Base-by-base conservation (phyloP, 2,888 invertebrate species). In the Sussaba pulchella region DNA sequence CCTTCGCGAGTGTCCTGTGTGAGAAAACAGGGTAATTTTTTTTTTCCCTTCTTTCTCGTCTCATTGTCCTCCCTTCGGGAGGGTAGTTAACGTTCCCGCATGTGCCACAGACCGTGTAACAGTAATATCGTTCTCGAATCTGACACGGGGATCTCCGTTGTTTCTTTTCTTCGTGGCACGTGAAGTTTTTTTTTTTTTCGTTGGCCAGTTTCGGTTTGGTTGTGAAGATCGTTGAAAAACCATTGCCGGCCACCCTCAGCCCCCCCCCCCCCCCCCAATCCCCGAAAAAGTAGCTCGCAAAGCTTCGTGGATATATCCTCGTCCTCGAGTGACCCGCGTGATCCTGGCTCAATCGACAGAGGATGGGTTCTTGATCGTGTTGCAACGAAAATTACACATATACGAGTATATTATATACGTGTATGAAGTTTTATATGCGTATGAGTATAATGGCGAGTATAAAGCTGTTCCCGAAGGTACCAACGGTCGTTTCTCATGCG, bases 401-500 rank as follows among this genome's bases (percentile, higher is more conserved):
- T 31, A n/a, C n/a, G n/a, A n/a, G n/a, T n/a, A 17, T 26, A 57
- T 8, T 8, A 31, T n/a, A 10, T 64, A 63, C 26, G 39, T 52
- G 8, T 8, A 59, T 57, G 47, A 36, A 74, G n/a, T 57, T 39
- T 36, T 54, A 57, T 52, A 57, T 21, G 41, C n/a, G n/a, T n/a
- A 12, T 26, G 43, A 9, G 61, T 63, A 63, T 64, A 47, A 47
- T 19, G n/a, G 17, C 24, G 74, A 26, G 24, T 52, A 80, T 26
- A 71, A 79, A 77, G 71, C 77, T 66, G 67, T 69, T 52, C 36
- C 69, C 39, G 66, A 72, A n/a, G 69, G 52, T 69, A 57, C 80
- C 63, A 81, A 81, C 81, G 81, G 81, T 81, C 73, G 73, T 72
- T 77, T 41, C 31, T 71, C 71, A 61, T 52, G 59, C 74, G 36